These are phyloP conservation scores for Dysmachus trigonus DNA, from an alignment of 2,888 invertebrate species.

Conservation along the genomic window DNA sequence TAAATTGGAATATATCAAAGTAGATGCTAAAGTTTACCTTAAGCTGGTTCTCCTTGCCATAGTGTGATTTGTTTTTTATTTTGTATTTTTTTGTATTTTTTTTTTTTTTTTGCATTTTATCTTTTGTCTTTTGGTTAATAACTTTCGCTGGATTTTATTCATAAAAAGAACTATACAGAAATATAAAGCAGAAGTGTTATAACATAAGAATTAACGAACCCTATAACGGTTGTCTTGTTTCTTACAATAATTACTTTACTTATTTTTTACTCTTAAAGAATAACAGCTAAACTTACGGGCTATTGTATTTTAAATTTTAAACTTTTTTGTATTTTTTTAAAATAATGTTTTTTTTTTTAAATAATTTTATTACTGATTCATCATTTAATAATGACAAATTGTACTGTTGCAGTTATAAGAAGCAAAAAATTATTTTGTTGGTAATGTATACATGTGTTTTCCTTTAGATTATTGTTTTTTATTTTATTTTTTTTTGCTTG, in stretches of 20 bases:
- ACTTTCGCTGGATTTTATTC: constrained; percentile 17
- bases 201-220: constrained; percentile 42
- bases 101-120: background rate
- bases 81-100: background rate
- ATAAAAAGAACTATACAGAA: constrained; percentile 43
- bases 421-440: constrained; percentile 43
- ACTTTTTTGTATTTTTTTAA: constrained; percentile 43
- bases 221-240: constrained; percentile 43
- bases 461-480: constrained; percentile 39
- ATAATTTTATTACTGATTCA: constrained; percentile 44
- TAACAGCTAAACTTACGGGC: constrained; percentile 54
- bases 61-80: constrained; percentile 12
- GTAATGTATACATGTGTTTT: constrained; percentile 34
- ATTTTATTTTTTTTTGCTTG: constrained; percentile 40
- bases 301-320: constrained; percentile 51
- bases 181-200: constrained; percentile 37
- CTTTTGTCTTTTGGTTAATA: constrained; percentile 13
- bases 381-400: constrained; percentile 47
- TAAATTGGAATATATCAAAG: constrained; percentile 35
- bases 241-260: constrained; percentile 39
- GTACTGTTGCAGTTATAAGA: constrained; percentile 49
- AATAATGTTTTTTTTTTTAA: background rate
- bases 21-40: constrained; percentile 25
- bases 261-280: constrained; percentile 51
- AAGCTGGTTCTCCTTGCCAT: constrained; percentile 15